Evolutionary conservation across 2,113 vertebrate genomes (phyloP).

Genomic region (Phoenicopterus ruber): DNA sequence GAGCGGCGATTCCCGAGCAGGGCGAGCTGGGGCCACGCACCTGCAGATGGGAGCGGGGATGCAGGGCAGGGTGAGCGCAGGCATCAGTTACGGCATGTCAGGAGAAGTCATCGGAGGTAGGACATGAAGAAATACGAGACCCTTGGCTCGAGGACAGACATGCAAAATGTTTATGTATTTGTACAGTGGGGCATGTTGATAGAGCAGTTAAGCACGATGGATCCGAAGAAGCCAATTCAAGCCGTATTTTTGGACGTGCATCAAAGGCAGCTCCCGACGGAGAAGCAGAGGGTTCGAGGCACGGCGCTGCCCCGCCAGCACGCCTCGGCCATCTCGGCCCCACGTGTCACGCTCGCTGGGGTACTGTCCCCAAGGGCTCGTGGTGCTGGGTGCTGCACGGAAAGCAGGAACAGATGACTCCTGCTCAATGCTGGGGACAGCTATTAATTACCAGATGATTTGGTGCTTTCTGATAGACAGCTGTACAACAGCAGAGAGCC

Average conservation of each 20-base stretch:
- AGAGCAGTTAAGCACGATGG: background rate
- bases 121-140: background rate
- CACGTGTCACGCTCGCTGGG: background rate
- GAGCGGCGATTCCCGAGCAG: background rate
- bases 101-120: background rate
- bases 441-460: background rate
- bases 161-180: background rate
- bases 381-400: background rate
- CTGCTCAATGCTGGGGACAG: background rate
- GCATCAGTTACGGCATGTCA: fast-evolving
- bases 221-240: background rate
- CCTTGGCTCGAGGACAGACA: background rate
- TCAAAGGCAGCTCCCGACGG: background rate
- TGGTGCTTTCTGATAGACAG: background rate
- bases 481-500: background rate
- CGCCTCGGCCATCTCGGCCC: fast-evolving
- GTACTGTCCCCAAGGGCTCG: background rate
- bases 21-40: background rate
- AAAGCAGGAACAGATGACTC: background rate
- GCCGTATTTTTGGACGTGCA: background rate
- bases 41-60: background rate
- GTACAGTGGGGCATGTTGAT: background rate
- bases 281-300: background rate
- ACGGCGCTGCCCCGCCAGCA: fast-evolving
- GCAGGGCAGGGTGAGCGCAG: fast-evolving